Conservation (phyloP, 2,113 vertebrate genomes). For the Eurypyga helias region DNA sequence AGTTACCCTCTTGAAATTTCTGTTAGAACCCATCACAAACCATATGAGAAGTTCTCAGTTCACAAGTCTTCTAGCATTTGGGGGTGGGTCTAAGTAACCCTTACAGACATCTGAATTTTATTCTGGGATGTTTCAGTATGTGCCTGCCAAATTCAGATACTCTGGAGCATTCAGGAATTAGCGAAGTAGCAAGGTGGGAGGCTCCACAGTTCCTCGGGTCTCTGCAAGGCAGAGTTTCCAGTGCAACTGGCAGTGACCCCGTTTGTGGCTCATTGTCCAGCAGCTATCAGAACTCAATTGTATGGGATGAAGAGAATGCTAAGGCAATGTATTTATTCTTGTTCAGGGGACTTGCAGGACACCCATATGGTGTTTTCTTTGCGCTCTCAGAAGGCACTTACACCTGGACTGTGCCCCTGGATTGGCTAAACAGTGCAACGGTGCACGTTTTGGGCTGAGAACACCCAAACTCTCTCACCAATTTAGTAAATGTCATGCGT, state of each 20-base stretch:
- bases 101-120: neutral
- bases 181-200: neutral
- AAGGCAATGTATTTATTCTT: neutral
- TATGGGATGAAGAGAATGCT: neutral
- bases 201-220: neutral
- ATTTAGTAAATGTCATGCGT: neutral
- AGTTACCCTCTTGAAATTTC: neutral
- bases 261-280: neutral
- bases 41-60: neutral
- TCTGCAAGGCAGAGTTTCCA: neutral
- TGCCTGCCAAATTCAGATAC: neutral
- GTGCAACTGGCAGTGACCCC: neutral
- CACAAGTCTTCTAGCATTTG: neutral
- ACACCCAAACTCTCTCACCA: neutral
- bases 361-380: neutral
- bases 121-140: neutral
- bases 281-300: neutral
- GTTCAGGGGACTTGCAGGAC: neutral
- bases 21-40: neutral
- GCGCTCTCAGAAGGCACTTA: neutral
- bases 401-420: neutral
- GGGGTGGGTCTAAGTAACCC: neutral
- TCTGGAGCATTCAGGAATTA: neutral
- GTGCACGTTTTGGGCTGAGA: neutral
- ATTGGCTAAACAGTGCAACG: neutral